Percentiles rank a stretch among this genome's conserved stretches.
These are phyloP conservation scores for Andrena minutula DNA, from an alignment of 2,888 invertebrate species.

Conservation along the genomic window DNA sequence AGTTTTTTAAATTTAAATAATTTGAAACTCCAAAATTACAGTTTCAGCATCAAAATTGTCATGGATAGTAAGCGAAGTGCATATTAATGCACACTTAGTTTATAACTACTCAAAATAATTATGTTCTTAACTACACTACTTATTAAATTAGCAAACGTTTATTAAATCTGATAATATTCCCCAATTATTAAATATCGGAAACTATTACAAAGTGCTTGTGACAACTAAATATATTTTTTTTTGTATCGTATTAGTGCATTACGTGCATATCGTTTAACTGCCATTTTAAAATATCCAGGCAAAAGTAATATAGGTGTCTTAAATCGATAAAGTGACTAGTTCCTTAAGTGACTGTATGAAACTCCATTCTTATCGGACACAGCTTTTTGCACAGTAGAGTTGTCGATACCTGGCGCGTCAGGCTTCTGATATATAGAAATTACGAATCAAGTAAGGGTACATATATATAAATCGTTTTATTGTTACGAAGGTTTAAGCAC, in stretches of 20 bases:
- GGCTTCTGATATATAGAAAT: background rate
- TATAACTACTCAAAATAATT: too few relatives aligned
- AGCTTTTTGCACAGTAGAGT: background rate
- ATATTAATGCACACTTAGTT: too few relatives aligned
- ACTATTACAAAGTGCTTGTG: too few relatives aligned
- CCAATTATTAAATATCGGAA: too few relatives aligned
- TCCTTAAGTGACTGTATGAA: background rate
- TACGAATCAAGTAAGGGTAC: background rate
- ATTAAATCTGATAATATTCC: too few relatives aligned
- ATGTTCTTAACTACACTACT: too few relatives aligned
- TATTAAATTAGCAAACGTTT: too few relatives aligned
- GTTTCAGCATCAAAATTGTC: too few relatives aligned
- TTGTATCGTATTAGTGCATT: background rate
- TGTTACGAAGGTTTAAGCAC: background rate
- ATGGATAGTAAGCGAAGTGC: too few relatives aligned
- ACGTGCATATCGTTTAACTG: background rate
- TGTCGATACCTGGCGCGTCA: conserved; percentile 31
- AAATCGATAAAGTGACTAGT: background rate
- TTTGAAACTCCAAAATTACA: too few relatives aligned
- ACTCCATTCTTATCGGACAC: background rate
- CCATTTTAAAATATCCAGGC: background rate
- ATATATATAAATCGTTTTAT: conserved; percentile 1
- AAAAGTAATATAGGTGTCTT: background rate
- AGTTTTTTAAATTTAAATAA: too few relatives aligned
- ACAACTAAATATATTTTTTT: too few relatives aligned